phyloP scores from a whole-genome alignment of 2,113 vertebrate species.

The Cisticola juncidis region DNA sequence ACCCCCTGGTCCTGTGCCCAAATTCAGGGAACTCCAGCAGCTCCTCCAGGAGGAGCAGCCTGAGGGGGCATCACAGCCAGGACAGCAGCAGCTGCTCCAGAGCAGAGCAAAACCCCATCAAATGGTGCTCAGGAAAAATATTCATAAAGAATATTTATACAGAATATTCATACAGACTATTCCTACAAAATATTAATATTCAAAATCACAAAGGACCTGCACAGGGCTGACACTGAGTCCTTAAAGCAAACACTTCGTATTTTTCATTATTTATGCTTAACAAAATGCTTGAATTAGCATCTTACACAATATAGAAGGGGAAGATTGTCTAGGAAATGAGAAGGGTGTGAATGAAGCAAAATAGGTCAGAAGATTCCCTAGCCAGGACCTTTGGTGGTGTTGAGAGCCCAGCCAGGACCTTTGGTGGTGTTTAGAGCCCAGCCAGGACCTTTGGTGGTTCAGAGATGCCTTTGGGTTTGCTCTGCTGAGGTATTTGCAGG shows the following conservation, averaged over 20 bases:
- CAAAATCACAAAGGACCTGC: background rate
- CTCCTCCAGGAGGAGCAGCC: background rate
- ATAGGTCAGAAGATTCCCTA: background rate
- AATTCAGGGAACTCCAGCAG: background rate
- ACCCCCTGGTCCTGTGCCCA: background rate
- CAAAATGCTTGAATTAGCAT: background rate
- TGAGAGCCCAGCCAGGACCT: background rate
- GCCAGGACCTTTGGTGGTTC: background rate
- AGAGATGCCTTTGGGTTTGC: background rate
- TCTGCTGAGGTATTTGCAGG: background rate
- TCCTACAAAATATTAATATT: too few species aligned
- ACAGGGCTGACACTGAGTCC: background rate
- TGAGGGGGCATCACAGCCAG: background rate
- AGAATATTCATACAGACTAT: too few species aligned
- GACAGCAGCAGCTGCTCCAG: background rate
- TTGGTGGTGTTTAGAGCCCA: background rate
- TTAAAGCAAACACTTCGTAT: background rate
- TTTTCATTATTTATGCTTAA: background rate
- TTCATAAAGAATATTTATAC: too few species aligned
- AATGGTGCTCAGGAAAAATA: background rate
- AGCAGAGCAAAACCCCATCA: background rate
- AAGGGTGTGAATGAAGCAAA: background rate
- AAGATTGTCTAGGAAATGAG: background rate
- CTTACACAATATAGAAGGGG: fast-evolving
- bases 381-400: background rate